Conservation (phyloP, 2,888 invertebrate genomes). For the Chrysodeixis includens region DNA sequence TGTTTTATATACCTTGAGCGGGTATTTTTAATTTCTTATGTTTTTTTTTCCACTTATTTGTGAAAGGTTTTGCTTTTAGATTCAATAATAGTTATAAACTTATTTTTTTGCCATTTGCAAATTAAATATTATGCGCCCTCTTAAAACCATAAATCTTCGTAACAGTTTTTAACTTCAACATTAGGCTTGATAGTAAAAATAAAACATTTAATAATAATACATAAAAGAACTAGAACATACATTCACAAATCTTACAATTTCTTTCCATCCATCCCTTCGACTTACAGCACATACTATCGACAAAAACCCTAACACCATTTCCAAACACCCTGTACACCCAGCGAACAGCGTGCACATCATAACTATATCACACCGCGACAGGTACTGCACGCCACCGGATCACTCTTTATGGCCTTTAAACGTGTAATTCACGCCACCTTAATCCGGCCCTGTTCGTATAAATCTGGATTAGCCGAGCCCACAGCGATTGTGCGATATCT, state of each 20-base stretch:
- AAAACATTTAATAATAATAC: no score
- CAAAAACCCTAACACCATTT: neutral
- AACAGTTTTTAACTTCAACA: no score
- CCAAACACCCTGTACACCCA: slow-evolving; percentile 65
- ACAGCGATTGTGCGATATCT: slow-evolving; percentile 83
- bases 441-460: slow-evolving; percentile 86
- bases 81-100: no score
- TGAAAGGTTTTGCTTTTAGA: no score
- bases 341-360: slow-evolving; percentile 75
- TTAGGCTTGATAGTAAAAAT: no score
- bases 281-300: neutral
- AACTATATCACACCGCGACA: slow-evolving; percentile 82
- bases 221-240: no score
- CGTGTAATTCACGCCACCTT: slow-evolving; percentile 89
- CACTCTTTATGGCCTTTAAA: slow-evolving; percentile 89
- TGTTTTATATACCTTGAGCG: neutral
- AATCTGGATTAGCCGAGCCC: slow-evolving; percentile 87
- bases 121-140: no score
- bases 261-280: no score
- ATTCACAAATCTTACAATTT: no score
- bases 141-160: no score
- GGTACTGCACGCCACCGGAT: slow-evolving; percentile 87
- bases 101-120: no score
- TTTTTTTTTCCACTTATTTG: neutral
- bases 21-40: neutral